Percentiles rank a stretch among this genome's conserved stretches.
Evolutionary conservation across 1,140 invertebrate genomes (phyloP).

Genomic region (Sweltsa coloradensis): DNA sequence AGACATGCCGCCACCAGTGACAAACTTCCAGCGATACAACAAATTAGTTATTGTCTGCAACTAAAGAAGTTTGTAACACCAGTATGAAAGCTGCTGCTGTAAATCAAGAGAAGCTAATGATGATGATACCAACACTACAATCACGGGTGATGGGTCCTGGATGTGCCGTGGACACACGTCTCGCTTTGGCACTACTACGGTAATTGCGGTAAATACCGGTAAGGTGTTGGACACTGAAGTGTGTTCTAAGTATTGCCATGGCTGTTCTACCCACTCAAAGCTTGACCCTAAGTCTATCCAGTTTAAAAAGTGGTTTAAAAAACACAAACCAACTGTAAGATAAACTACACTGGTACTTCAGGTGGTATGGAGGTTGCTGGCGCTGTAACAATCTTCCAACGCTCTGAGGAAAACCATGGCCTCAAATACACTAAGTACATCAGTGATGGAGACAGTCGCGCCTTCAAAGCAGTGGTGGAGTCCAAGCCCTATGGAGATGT

Average conservation of each 20-base stretch:
- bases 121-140: constrained; percentile 4
- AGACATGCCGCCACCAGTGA: no score
- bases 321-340: constrained; percentile 8
- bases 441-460: constrained; percentile 16
- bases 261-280: no score
- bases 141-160: constrained; percentile 13
- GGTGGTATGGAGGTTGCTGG: constrained; percentile 16
- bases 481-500: constrained; percentile 15
- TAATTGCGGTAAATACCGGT: constrained; percentile 7
- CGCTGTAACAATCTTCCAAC: constrained; percentile 13
- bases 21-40: no score
- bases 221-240: constrained; percentile 11
- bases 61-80: constrained; percentile 7
- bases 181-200: constrained; percentile 5
- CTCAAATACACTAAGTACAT: constrained; percentile 17
- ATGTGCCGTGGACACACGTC: constrained; percentile 9
- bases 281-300: no score
- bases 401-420: constrained; percentile 9
- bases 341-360: constrained; percentile 12
- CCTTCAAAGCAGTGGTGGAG: constrained; percentile 10
- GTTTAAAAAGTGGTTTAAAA: constrained; percentile 2
- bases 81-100: constrained; percentile 11
- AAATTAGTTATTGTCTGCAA: no score
- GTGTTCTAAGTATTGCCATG: constrained; percentile 10
- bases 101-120: constrained; percentile 8